Conservation (phyloP, 1,140 invertebrate genomes). For the Drosophila leontia region DNA sequence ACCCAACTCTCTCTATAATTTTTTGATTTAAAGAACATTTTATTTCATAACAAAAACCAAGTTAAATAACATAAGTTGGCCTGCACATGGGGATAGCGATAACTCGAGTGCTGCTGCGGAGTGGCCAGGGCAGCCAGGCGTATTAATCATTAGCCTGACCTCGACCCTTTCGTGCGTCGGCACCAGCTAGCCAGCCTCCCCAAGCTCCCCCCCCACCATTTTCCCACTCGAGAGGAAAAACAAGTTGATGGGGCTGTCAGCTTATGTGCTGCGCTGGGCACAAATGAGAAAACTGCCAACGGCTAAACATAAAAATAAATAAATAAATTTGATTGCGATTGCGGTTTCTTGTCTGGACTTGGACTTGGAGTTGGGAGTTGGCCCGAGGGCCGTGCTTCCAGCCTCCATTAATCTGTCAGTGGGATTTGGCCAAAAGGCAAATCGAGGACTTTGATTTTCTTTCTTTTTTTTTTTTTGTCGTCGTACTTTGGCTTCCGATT, state of each 20-base stretch:
- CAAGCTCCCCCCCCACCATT: background rate
- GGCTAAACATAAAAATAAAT: constrained; percentile 79
- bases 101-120: constrained; percentile 1
- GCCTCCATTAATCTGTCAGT: constrained; percentile 64
- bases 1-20: background rate
- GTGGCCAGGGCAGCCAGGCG: constrained; percentile 23
- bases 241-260: constrained; percentile 55
- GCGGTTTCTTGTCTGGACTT: constrained; percentile 60
- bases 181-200: background rate
- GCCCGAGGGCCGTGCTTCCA: background rate
- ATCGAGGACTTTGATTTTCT: constrained; percentile 55
- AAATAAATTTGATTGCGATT: constrained; percentile 80
- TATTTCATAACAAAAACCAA: background rate
- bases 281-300: constrained; percentile 75
- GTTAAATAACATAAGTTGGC: background rate
- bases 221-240: constrained; percentile 8
- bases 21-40: background rate
- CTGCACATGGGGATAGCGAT: background rate
- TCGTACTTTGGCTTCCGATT: constrained; percentile 28
- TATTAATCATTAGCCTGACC: constrained; percentile 80
- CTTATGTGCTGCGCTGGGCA: constrained; percentile 65
- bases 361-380: constrained; percentile 19
- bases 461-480: constrained; percentile 3
- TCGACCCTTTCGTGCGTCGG: constrained; percentile 64
- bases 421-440: constrained; percentile 59